Percentiles rank a stretch among this genome's conserved stretches.
phyloP scores from a whole-genome alignment of 2,797 vertebrate genomes.

The Phyllotis vaccarum region DNA sequence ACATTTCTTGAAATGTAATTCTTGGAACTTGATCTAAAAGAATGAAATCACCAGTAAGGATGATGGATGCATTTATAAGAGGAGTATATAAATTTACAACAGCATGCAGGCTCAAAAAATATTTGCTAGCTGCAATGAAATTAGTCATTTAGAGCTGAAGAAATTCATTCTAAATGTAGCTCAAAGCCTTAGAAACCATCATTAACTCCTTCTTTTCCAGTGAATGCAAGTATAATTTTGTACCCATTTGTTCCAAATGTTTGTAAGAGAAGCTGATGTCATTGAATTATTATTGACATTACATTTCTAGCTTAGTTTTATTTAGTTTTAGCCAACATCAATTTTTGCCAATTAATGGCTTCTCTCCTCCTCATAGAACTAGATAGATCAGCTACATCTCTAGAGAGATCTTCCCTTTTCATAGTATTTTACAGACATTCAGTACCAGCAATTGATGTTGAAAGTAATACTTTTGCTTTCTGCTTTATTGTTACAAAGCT shows the following conservation, averaged over 20 bases:
- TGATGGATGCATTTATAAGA: not conserved
- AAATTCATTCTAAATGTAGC: not conserved
- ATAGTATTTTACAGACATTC: not conserved
- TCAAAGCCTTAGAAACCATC: not conserved
- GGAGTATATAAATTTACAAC: not conserved
- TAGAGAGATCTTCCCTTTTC: not conserved
- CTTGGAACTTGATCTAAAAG: not conserved
- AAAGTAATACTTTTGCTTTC: not conserved
- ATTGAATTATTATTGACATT: not conserved
- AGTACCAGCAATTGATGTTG: not conserved
- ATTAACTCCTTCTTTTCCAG: not conserved
- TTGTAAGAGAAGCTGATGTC: not conserved
- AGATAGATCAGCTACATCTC: fast-evolving
- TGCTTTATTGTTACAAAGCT: not conserved
- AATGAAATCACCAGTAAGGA: not conserved
- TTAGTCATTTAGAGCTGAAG: constrained; percentile 4
- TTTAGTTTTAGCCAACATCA: not conserved
- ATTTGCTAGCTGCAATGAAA: not conserved
- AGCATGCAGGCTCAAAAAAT: not conserved
- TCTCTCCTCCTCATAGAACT: not conserved
- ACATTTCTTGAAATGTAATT: not conserved
- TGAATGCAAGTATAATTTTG: not conserved
- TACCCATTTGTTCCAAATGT: not conserved
- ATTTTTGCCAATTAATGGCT: not conserved
- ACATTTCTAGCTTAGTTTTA: not conserved